Evolutionary conservation across 2,888 invertebrate species (phyloP).

Genomic region (Drosophila eohydei): DNA sequence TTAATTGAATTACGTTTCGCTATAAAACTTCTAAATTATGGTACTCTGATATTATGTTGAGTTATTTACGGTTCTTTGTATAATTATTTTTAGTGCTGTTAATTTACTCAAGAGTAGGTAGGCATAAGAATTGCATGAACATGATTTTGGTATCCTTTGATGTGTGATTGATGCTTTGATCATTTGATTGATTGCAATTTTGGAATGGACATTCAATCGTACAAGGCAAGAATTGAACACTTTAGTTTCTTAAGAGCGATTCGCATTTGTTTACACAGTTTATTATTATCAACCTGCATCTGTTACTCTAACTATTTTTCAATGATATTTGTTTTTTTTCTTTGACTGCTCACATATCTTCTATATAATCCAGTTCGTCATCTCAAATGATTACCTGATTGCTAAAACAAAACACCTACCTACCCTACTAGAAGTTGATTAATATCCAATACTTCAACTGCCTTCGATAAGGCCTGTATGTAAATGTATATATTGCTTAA

Average conservation of each 20-base stretch:
- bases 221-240: slow-evolving; percentile 21
- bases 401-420: slow-evolving; percentile 18
- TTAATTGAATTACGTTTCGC: neutral
- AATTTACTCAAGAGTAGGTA: slow-evolving; percentile 17
- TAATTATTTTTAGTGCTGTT: slow-evolving; percentile 4
- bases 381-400: neutral
- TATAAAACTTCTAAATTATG: neutral
- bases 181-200: slow-evolving; percentile 2
- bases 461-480: neutral
- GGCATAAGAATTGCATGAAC: slow-evolving; percentile 9
- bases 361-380: slow-evolving; percentile 14
- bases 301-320: slow-evolving; percentile 2
- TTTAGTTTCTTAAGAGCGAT: neutral
- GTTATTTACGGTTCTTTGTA: slow-evolving; percentile 4
- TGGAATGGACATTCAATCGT: slow-evolving; percentile 7
- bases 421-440: slow-evolving; percentile 13
- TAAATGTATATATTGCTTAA: slow-evolving; percentile 16
- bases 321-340: neutral
- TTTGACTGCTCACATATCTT: neutral
- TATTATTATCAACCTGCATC: slow-evolving; percentile 6
- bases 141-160: slow-evolving; percentile 4
- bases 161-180: slow-evolving; percentile 1
- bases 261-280: neutral
- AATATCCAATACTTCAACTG: neutral
- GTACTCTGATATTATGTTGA: neutral